Base-by-base conservation (phyloP, 1,140 invertebrate species). In the Drosophila auraria region DNA sequence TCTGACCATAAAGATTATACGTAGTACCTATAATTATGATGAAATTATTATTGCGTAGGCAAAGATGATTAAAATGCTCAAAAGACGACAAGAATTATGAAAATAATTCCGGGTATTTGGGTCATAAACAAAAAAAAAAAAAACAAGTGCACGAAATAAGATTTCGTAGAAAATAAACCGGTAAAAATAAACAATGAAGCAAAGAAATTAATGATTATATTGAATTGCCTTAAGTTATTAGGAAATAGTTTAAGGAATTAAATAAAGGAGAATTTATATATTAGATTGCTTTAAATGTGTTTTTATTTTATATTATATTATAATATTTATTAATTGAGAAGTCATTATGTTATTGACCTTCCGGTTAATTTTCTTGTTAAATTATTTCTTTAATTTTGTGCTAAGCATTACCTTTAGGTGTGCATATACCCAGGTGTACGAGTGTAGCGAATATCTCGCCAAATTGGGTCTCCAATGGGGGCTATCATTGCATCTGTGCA, bases 391-490 rank as follows among this genome's bases (percentile, higher is more conserved):
- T 14, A 38, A 14, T 4, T 38, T 12, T 3, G 11, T 36, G 36
- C 12, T 36, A 12, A 36, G 8, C 8, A 33, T 9, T 8, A 9
- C 8, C 30, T 36, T 3, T 3, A 57, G 33, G 15, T n/a, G 12
- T 27, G 12, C 40, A 49, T 40, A 20, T 69, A 38, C 38, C 33
- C 69, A 1, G 17, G 3, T 2, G n/a, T 23, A 6, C 11, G 23
- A 9, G 11, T 70, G 53, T 50, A 59, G 69, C 25, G 50, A 47
- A 70, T 1, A 25, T 14, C 20, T 42, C 53, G 65, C 53, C 69
- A 71, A 70, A 40, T 58, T 49, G 65, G 45, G 69, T 36, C 56
- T 50, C 33, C 44, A 40, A 11, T 36, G 27, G 65, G 25, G 60
- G 44, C 17, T 49, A 14, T 33, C 33, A 44, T 44, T 30, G 40